Base-by-base conservation (phyloP, 2,888 invertebrate genomes). In the Polymixis lichenea region DNA sequence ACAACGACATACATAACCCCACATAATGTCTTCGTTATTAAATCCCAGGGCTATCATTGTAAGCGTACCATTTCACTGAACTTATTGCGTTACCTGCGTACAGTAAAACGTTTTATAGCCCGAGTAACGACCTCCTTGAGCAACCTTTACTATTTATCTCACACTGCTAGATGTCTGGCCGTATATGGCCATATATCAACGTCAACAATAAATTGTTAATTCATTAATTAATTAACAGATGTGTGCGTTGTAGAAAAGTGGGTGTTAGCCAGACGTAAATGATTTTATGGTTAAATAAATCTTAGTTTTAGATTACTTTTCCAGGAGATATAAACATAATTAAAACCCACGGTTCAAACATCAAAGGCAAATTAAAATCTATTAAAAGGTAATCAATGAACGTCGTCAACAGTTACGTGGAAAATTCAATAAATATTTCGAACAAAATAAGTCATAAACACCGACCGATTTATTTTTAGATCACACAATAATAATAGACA, bases 71-170 rank as follows among this genome's bases (percentile, higher is more conserved):
- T 82, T 80, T 77, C 64, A 78, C 25, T 68, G 43, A 71, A 79
- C 65, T 80, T 80, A 83, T 81, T 83, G 84, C 75, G 72, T 77
- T 83, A 86, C 82, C 78, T 84, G 69, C 62, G 78, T 80, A 87
- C 83, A 86, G 88, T 92, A 88, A 91, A 91, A 88, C 85, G 75
- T 84, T 90, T 91, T 90, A 92, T 87, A 80, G 84, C 86, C 65
- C 56, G 72, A 88, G 83, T 91, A 88, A 91, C 88, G 88, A 87
- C 85, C 82, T 85, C 82, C 75, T 83, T 82, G 84, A 88, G 85
- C 84, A 87, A 86, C 81, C 77, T 83, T 86, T 86, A 80, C 86
- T 88, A 88, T 88, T 89, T 89, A 87, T 85, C 82, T 87, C 78
- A 72, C 25, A 77, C 80, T 83, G 78, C 77, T 83, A 81, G 67